A percentile compares a stretch with the other conserved stretches of the same genome.
Evolutionary conservation across 2,113 vertebrate genomes (phyloP).

Genomic region (Ageneiosus marmoratus): DNA sequence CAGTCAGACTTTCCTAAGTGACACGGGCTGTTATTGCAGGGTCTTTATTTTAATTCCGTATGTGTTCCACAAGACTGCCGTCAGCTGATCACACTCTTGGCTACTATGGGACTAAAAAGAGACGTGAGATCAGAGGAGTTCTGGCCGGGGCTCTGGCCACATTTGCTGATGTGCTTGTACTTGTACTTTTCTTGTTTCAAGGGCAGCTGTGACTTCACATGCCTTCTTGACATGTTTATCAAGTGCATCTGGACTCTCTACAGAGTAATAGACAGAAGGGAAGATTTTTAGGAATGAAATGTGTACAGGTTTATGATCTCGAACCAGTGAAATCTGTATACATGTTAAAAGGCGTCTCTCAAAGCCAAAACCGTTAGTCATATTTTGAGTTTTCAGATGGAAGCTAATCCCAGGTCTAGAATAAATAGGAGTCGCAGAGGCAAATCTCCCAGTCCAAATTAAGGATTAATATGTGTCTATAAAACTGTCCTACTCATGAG

Average conservation of each 20-base stretch:
- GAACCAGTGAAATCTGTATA: neutral
- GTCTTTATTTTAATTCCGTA: constrained; percentile 34
- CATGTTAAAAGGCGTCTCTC: neutral
- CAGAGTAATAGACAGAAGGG: constrained; percentile 4
- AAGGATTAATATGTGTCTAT: constrained; percentile 18
- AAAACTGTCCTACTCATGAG: neutral
- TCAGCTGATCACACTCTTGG: constrained; percentile 38
- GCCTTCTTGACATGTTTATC: constrained; percentile 12
- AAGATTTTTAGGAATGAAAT: neutral
- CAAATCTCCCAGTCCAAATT: neutral
- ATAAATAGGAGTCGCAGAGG: constrained; percentile 15
- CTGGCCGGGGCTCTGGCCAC: neutral
- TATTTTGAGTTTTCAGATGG: constrained; percentile 8
- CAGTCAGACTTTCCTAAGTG: constrained; percentile 44
- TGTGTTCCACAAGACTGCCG: constrained; percentile 26
- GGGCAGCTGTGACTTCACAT: neutral
- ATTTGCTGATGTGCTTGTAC: neutral
- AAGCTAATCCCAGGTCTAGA: neutral
- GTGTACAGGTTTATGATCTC: constrained; percentile 1
- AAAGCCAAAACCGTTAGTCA: constrained; percentile 22
- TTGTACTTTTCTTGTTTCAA: neutral
- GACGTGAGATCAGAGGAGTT: constrained; percentile 18
- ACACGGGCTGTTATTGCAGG: constrained; percentile 33
- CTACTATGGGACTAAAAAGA: neutral
- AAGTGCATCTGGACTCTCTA: constrained; percentile 30